phyloP scores from a whole-genome alignment of 2,113 vertebrate genomes.

The Euleptes europaea region DNA sequence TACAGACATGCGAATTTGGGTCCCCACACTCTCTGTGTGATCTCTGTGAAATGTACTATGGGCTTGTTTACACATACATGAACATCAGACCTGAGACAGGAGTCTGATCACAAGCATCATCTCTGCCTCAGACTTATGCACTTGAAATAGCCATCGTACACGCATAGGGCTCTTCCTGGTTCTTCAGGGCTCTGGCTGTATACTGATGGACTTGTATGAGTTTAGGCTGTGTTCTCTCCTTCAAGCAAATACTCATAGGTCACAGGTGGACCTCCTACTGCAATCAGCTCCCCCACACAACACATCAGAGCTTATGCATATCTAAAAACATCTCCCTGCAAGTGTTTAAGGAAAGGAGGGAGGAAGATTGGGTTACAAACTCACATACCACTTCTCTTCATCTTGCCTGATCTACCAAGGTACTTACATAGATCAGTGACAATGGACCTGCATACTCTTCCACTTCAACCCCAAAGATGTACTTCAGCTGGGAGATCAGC shows the following conservation, averaged over 20 bases:
- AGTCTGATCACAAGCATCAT: no score
- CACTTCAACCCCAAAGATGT: conserved; percentile 83
- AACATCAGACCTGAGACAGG: not conserved
- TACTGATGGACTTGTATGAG: no score
- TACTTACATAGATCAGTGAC: conserved; percentile 86
- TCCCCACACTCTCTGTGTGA: not conserved
- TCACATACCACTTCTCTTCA: not conserved
- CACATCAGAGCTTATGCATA: not conserved
- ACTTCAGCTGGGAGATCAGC: conserved; percentile 92
- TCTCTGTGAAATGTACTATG: not conserved
- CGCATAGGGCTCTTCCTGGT: no score
- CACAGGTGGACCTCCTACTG: no score
- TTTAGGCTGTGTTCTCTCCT: no score
- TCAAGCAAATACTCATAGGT: no score
- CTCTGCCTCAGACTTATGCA: no score
- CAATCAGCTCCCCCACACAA: no score
- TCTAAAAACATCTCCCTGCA: not conserved
- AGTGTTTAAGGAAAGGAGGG: not conserved
- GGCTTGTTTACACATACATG: not conserved
- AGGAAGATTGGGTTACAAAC: not conserved
- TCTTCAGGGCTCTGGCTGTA: no score
- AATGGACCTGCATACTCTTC: conserved; percentile 78
- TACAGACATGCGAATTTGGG: not conserved
- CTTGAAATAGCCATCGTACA: no score
- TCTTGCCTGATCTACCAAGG: no score